phyloP scores from a whole-genome alignment of 1,140 invertebrate genomes.

The Trinorchestia longiramus region DNA sequence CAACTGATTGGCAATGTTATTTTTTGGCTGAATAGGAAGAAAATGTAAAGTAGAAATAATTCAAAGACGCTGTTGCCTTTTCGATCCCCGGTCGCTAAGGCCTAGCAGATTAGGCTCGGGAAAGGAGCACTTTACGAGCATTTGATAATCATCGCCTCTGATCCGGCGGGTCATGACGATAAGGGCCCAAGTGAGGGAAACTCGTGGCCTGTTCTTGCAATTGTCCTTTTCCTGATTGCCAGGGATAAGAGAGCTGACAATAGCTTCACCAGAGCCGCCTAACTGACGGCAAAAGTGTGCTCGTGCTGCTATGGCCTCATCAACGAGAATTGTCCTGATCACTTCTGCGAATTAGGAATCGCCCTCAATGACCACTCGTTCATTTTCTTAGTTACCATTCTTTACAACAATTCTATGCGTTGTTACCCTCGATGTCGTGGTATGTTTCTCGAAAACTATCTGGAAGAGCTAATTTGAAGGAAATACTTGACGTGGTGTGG shows the following conservation, averaged over 20 bases:
- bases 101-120: constrained; percentile 72
- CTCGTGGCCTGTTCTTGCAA: constrained; percentile 44
- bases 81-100: background rate
- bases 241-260: constrained; percentile 46
- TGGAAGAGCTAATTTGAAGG: background rate
- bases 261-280: constrained; percentile 45
- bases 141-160: constrained; percentile 51
- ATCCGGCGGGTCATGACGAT: constrained; percentile 53
- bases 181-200: constrained; percentile 48
- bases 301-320: constrained; percentile 41
- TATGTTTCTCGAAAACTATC: background rate
- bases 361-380: background rate
- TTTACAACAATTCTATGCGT: background rate
- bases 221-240: constrained; percentile 55
- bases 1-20: background rate
- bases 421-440: background rate
- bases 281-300: constrained; percentile 47
- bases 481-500: background rate
- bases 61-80: background rate
- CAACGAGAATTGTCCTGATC: constrained; percentile 47
- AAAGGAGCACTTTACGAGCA: constrained; percentile 25
- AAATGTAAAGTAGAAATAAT: background rate
- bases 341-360: constrained; percentile 35
- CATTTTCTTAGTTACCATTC: background rate
- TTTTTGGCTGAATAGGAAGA: background rate